These are phyloP conservation scores for Accipiter virgatus DNA, from an alignment of 2,113 vertebrate species.

Conservation along the genomic window DNA sequence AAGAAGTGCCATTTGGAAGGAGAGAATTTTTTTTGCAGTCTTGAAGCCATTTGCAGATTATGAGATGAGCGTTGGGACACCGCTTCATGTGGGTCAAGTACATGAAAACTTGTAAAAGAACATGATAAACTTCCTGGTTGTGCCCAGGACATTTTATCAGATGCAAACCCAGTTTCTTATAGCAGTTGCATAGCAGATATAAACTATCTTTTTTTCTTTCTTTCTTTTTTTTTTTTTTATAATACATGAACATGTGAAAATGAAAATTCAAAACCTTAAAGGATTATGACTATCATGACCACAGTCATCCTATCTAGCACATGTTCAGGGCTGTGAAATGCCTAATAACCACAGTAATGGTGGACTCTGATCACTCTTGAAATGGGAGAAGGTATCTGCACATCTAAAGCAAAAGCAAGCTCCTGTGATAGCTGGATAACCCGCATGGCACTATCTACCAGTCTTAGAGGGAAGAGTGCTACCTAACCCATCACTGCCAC, in stretches of 20 bases:
- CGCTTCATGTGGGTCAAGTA: background rate
- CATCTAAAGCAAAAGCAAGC: background rate
- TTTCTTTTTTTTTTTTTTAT: background rate
- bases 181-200: background rate
- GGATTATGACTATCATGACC: background rate
- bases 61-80: background rate
- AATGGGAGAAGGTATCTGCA: background rate
- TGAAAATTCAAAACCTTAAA: background rate
- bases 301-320: background rate
- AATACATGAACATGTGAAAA: background rate
- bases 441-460: background rate
- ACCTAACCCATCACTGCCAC: background rate
- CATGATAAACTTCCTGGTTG: background rate
- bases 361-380: background rate
- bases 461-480: background rate
- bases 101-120: background rate
- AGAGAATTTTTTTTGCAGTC: background rate
- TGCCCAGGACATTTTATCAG: background rate
- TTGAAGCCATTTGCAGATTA: background rate
- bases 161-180: fast-evolving
- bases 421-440: background rate
- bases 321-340: background rate
- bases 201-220: no score
- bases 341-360: background rate
- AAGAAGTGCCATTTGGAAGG: background rate